phyloP scores from a whole-genome alignment of 2,888 invertebrate genomes.

The Drosophila nigricruria region DNA sequence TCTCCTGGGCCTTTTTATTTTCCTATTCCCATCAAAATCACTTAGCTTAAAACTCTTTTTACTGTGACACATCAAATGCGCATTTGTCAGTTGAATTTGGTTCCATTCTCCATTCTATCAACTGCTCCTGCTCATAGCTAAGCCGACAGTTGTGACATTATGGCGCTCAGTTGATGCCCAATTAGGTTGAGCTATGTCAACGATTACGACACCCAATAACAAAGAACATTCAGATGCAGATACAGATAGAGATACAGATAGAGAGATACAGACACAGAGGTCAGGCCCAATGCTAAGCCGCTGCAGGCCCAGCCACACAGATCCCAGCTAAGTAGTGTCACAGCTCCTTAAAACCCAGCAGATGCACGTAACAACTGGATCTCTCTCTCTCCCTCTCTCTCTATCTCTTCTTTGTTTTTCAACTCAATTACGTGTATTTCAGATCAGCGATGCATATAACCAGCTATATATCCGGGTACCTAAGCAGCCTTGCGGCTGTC shows the following conservation, averaged over 20 bases:
- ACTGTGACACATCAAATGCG: conserved; percentile 50
- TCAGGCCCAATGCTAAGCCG: no score
- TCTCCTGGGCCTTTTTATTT: conserved; percentile 1
- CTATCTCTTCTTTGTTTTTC: conserved; percentile 16
- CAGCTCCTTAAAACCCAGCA: conserved; percentile 64
- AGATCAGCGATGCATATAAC: conserved; percentile 77
- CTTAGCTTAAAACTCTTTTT: conserved; percentile 49
- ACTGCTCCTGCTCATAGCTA: conserved; percentile 37
- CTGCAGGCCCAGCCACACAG: conserved; percentile 22
- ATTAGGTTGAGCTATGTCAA: conserved; percentile 78
- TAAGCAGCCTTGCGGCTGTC: conserved; percentile 34
- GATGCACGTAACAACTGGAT: conserved; percentile 56
- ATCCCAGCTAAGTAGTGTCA: conserved; percentile 18
- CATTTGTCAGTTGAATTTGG: conserved; percentile 49
- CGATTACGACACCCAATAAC: conserved; percentile 80
- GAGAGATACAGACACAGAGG: conserved; percentile 13
- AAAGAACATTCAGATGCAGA: conserved; percentile 53
- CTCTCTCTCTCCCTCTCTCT: not conserved
- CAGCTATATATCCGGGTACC: conserved; percentile 42
- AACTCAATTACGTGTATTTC: conserved; percentile 69
- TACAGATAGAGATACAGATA: conserved; percentile 15
- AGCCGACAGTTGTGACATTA: conserved; percentile 79
- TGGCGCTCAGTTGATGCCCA: conserved; percentile 78
- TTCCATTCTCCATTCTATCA: conserved; percentile 1
- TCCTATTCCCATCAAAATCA: conserved; percentile 30